Conservation (phyloP, 1,140 invertebrate species). For the Pogonomyrmex californicus region DNA sequence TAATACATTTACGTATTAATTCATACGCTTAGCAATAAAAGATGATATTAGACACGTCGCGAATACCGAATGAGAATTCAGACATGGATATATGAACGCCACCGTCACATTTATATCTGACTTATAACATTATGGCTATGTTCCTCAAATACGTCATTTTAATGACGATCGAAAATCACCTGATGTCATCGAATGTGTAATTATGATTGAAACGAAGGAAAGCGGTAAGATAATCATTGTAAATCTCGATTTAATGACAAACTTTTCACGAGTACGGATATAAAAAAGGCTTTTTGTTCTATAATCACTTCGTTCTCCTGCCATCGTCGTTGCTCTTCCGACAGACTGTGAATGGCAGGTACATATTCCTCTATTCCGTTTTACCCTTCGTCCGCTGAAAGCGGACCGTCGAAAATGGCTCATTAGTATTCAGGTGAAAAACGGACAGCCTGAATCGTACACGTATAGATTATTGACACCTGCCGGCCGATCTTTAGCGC, state of each 20-base stretch:
- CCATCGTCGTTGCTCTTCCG: conserved; percentile 46
- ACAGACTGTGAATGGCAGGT: conserved; percentile 65
- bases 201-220: conserved; percentile 36
- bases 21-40: background rate
- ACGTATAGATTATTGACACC: conserved; percentile 63
- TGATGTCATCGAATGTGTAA: conserved; percentile 21
- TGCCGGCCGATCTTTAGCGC: conserved; percentile 44
- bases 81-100: conserved; percentile 2
- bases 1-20: conserved; percentile 1
- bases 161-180: conserved; percentile 45
- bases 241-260: conserved; percentile 38
- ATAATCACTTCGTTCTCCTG: conserved; percentile 52
- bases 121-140: background rate
- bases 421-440: conserved; percentile 64
- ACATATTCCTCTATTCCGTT: conserved; percentile 60
- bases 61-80: conserved; percentile 6
- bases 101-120: conserved; percentile 24
- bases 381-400: conserved; percentile 48
- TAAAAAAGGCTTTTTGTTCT: conserved; percentile 51
- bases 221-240: conserved; percentile 26
- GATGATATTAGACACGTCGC: conserved; percentile 1
- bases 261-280: conserved; percentile 8
- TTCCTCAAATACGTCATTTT: conserved; percentile 17
- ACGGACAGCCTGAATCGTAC: conserved; percentile 58
- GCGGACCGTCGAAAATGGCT: conserved; percentile 64